phyloP scores from a whole-genome alignment of 1,140 invertebrate genomes.

The Plectrocnemia conspersa region DNA sequence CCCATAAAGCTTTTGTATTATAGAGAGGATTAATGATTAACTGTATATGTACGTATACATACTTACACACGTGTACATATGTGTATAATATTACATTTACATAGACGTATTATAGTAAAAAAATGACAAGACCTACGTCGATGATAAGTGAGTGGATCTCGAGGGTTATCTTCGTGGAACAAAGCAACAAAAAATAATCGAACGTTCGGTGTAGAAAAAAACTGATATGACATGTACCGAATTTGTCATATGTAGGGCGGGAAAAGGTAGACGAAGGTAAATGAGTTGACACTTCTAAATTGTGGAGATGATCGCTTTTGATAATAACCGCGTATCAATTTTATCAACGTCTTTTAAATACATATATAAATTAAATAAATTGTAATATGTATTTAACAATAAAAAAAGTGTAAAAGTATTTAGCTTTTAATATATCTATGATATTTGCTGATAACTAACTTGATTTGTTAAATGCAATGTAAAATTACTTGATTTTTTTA shows the following conservation, averaged over 20 bases:
- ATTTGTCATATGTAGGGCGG: constrained; percentile 28
- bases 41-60: neutral
- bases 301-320: constrained; percentile 17
- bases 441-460: too few species aligned
- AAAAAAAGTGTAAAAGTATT: too few species aligned
- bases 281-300: constrained; percentile 24
- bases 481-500: too few species aligned
- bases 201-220: constrained; percentile 12
- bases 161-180: constrained; percentile 4
- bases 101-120: too few species aligned
- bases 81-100: too few species aligned
- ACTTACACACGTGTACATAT: too few species aligned
- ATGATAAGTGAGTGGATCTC: neutral
- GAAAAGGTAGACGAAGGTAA: constrained; percentile 27
- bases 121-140: neutral
- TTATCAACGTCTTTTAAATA: too few species aligned
- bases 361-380: too few species aligned
- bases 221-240: constrained; percentile 11
- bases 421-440: too few species aligned
- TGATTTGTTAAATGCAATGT: too few species aligned
- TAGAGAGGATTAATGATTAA: constrained; percentile 3
- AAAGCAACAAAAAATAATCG: neutral
- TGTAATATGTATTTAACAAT: too few species aligned
- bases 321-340: too few species aligned
- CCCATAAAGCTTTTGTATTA: constrained; percentile 12